phyloP scores from a whole-genome alignment of 2,113 vertebrate genomes.

The Calyptommatus sinebrachiatus region DNA sequence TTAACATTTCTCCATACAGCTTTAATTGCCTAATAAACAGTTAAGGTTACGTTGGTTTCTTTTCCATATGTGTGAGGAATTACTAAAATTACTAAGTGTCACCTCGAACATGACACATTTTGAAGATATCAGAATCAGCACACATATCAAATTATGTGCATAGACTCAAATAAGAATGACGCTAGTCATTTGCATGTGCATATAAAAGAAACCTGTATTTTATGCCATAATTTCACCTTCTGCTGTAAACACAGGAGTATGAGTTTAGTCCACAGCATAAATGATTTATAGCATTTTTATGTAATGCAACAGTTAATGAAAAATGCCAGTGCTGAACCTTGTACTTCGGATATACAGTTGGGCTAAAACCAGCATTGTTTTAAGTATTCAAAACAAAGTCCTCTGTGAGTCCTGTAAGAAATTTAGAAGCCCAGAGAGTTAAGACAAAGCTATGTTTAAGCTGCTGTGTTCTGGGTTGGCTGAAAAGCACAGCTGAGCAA shows the following conservation, averaged over 20 bases:
- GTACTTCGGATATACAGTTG: constrained; percentile 35
- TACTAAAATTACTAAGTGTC: neutral
- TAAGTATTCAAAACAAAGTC: constrained; percentile 27
- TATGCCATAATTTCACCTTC: neutral
- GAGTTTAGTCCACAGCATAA: neutral
- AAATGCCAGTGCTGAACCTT: constrained; percentile 27
- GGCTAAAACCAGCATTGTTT: constrained; percentile 41
- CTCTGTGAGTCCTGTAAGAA: constrained; percentile 11
- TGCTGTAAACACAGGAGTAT: neutral
- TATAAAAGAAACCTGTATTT: neutral
- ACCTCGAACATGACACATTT: neutral
- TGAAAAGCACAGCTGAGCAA: constrained; percentile 47
- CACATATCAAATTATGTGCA: neutral
- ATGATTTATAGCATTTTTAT: neutral
- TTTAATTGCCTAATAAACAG: neutral
- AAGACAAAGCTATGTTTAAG: constrained; percentile 37
- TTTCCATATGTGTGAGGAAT: neutral
- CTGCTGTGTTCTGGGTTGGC: constrained; percentile 1
- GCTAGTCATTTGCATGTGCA: neutral
- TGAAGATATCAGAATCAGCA: neutral
- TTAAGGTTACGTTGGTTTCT: neutral
- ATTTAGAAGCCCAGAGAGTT: constrained; percentile 33
- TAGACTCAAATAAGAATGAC: neutral
- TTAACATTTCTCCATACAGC: neutral
- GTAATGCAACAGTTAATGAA: constrained; percentile 8